phyloP scores from a whole-genome alignment of 2,888 invertebrate genomes.

The Gandaritis pyraliata region DNA sequence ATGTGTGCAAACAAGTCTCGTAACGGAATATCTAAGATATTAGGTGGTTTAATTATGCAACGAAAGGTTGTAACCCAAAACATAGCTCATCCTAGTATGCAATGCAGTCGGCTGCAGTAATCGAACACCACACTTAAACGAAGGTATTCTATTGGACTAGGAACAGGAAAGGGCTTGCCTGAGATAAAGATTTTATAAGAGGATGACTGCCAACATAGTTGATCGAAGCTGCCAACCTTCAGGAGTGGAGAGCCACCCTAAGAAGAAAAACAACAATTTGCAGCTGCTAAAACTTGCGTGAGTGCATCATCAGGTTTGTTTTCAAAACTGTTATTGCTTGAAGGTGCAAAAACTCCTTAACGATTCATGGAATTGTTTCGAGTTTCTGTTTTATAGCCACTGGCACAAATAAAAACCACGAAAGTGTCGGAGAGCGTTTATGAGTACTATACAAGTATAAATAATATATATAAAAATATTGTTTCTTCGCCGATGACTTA shows the following conservation, averaged over 20 bases:
- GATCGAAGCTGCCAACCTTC: too few species aligned
- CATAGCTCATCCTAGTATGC: neutral
- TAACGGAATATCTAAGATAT: slow-evolving; percentile 39
- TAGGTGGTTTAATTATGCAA: slow-evolving; percentile 41
- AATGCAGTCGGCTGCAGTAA: neutral
- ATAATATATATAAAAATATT: neutral
- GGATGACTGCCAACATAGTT: too few species aligned
- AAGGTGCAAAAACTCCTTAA: neutral
- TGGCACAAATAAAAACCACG: neutral
- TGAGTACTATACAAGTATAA: neutral
- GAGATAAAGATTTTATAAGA: too few species aligned
- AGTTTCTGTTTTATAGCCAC: neutral
- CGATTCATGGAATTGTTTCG: neutral
- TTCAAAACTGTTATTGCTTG: too few species aligned
- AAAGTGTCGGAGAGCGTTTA: neutral
- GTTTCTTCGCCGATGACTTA: slow-evolving; percentile 4
- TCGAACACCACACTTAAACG: neutral
- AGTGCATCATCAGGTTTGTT: too few species aligned
- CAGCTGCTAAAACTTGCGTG: too few species aligned
- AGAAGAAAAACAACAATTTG: too few species aligned
- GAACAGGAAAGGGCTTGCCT: too few species aligned
- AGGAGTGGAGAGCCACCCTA: too few species aligned
- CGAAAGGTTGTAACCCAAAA: slow-evolving; percentile 25
- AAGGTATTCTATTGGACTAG: too few species aligned
- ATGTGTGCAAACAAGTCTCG: slow-evolving; percentile 41